Percentiles rank a stretch among this genome's conserved stretches.
Evolutionary conservation across 35 echinoderm and acorn worm genomes (phyloP).

Genomic region (Heliocidaris erythrogramma): DNA sequence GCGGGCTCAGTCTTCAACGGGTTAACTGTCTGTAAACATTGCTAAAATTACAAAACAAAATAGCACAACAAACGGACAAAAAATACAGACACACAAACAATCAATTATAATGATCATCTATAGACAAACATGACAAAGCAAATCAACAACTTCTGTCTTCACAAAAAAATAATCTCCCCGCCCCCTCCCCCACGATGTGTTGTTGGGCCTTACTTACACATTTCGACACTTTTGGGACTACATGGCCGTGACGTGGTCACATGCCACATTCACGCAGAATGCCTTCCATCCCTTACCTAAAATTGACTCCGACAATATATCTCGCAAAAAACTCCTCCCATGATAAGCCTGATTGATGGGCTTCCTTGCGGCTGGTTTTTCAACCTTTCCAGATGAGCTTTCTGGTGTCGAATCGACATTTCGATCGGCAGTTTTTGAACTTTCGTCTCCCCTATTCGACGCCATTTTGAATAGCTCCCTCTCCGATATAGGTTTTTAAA

Average conservation of each 20-base stretch:
- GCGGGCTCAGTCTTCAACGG: too few species aligned
- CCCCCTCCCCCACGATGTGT: too few species aligned
- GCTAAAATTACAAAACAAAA: too few species aligned
- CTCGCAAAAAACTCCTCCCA: slow-evolving; percentile 37
- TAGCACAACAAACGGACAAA: too few species aligned
- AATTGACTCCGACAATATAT: slow-evolving; percentile 33
- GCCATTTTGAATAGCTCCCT: slow-evolving; percentile 38
- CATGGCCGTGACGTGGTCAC: not conserved
- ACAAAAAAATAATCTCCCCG: too few species aligned
- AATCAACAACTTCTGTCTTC: too few species aligned
- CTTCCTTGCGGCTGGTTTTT: not conserved
- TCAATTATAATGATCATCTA: too few species aligned
- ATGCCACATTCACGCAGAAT: not conserved
- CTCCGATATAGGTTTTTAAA: not conserved
- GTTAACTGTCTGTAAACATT: too few species aligned
- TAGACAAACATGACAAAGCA: too few species aligned
- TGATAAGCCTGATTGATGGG: not conserved
- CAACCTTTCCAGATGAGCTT: not conserved
- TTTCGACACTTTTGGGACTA: not conserved
- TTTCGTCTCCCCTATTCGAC: not conserved
- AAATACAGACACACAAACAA: too few species aligned
- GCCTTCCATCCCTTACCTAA: not conserved
- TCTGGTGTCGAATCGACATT: not conserved
- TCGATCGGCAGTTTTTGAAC: not conserved
- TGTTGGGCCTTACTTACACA: too few species aligned